Evolutionary conservation across 2,888 invertebrate species (phyloP), one percentile per base, ranked within the genome.

Genomic region (Hyppa rectilinea): DNA sequence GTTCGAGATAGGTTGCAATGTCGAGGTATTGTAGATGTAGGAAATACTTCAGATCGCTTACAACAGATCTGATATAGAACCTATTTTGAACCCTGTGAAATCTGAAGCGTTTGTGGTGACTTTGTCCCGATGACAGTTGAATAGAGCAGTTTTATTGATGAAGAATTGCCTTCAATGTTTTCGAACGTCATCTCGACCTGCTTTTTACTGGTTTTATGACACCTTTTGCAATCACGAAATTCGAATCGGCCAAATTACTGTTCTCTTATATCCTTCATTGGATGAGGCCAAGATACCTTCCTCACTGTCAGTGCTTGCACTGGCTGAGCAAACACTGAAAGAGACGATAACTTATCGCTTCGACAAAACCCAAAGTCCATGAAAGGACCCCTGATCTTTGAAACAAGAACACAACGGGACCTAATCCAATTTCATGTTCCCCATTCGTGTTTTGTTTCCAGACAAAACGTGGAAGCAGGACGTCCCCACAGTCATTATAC

Each of bases 381-480:
- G 17, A 17, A 23, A 17, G 2, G 4, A 3, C 10, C 4, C 23
- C 5, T 38, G 1, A 26, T 34, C 9, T 2, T 31, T 23, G 5
- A 23, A 40, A 23, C 31, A 40, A 2, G 6, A 20, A 20, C n/a
- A 40, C n/a, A 5, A 31, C 14, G 14, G 14, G 23, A 23, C 14
- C 10, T 23, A 23, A 2, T 3, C 6, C 12, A n/a, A 29, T n/a
- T n/a, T 60, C 29, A n/a, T 23, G 34, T 36, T 29, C 20, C 12
- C 23, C 9, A 40, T 61, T 23, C 14, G 14, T 5, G 20, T 20
- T 23, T 50, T n/a, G n/a, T n/a, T 23, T 20, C 6, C 29, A 71
- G 20, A 69, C 20, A 4, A 17, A 14, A 34, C n/a, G 9, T 23
- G 40, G 36, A 52, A 38, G 17, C 38, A 55, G 53, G 61, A 71